Percentiles rank a stretch among this genome's conserved stretches.
These are phyloP conservation scores for Oreotragus oreotragus DNA, from an alignment of 2,113 vertebrate species.

Conservation along the genomic window DNA sequence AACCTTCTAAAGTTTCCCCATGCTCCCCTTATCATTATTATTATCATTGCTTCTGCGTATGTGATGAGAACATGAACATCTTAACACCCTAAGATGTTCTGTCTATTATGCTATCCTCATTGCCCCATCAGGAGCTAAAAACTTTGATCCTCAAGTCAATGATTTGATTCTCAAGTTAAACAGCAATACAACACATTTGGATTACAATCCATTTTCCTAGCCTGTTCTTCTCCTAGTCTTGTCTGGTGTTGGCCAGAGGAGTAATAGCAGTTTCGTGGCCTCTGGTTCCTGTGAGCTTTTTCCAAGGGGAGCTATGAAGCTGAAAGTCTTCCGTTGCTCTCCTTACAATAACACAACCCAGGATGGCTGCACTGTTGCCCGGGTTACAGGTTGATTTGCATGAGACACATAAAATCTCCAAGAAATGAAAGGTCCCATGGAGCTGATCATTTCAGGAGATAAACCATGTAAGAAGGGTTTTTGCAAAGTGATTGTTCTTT, in stretches of 20 bases:
- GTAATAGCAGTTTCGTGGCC: background rate
- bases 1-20: background rate
- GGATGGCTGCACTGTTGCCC: background rate
- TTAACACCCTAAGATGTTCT: background rate
- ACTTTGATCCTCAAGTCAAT: background rate
- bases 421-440: background rate
- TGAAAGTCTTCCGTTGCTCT: background rate
- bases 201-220: background rate
- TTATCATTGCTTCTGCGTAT: background rate
- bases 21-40: background rate
- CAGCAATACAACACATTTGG: background rate
- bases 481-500: background rate
- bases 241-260: background rate
- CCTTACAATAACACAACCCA: background rate
- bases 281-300: background rate
- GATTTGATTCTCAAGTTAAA: background rate
- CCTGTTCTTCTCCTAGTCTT: background rate
- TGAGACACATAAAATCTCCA: background rate
- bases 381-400: background rate
- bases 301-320: background rate
- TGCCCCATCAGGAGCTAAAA: background rate
- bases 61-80: background rate
- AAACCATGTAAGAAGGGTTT: background rate
- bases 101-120: background rate
- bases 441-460: background rate